phyloP scores from a whole-genome alignment of 2,888 invertebrate genomes.

The Hypolimnas misippus region DNA sequence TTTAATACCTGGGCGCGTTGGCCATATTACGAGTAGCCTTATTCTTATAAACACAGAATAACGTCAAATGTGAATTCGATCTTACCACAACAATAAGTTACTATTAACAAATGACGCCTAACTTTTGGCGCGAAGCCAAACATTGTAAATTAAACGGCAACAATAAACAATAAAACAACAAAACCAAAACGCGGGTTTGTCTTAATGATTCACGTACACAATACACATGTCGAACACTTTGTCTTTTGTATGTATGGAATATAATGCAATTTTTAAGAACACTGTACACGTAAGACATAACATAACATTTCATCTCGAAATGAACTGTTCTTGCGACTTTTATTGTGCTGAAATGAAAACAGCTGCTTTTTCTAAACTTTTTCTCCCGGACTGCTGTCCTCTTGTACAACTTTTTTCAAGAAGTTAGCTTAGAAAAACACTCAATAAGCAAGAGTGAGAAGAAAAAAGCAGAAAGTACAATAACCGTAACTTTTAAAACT shows the following conservation, averaged over 20 bases:
- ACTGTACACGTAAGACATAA: constrained; percentile 18
- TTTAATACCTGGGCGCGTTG: no score
- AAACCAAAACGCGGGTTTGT: constrained; percentile 70
- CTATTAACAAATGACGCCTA: constrained; percentile 48
- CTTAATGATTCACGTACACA: constrained; percentile 81
- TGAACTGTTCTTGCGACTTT: neutral
- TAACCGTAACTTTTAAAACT: no score
- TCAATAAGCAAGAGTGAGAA: no score
- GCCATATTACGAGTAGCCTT: no score
- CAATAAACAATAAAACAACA: constrained; percentile 79
- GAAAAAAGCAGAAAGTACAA: no score
- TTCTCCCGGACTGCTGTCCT: no score
- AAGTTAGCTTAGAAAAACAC: no score
- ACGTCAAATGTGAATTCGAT: constrained; percentile 13
- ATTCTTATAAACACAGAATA: no score
- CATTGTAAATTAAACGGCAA: constrained; percentile 60
- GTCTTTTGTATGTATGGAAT: constrained; percentile 50
- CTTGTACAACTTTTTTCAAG: no score
- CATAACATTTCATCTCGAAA: neutral
- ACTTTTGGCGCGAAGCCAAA: constrained; percentile 68
- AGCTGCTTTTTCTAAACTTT: neutral
- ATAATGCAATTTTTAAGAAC: constrained; percentile 18
- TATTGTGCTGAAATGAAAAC: neutral
- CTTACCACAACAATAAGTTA: constrained; percentile 43
- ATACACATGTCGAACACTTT: constrained; percentile 77